These are phyloP conservation scores for Tangara arthus DNA, from an alignment of 2,797 vertebrate genomes.

Conservation along the genomic window DNA sequence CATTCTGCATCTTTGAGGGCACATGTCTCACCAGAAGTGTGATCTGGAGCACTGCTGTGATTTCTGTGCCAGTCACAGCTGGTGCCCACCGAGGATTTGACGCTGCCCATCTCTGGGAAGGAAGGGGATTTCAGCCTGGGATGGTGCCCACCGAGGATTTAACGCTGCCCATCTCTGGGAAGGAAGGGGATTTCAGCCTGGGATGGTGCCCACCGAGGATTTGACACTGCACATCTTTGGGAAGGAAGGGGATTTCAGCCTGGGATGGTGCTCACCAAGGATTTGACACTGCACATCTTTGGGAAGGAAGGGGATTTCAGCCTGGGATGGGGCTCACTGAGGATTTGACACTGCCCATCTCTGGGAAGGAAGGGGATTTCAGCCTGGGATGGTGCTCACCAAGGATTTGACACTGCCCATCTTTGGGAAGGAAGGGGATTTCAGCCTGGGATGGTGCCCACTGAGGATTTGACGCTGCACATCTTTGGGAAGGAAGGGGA, in stretches of 20 bases:
- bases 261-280: no score
- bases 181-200: no score
- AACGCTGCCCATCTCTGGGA: no score
- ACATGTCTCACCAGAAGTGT: not conserved
- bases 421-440: no score
- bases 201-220: accelerated
- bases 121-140: accelerated
- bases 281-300: no score
- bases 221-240: not conserved
- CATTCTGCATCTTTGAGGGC: not conserved
- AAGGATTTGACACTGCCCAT: no score
- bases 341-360: not conserved
- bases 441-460: not conserved
- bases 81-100: not conserved
- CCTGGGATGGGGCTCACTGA: no score
- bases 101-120: not conserved
- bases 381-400: accelerated
- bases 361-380: not conserved
- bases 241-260: not conserved
- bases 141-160: no score
- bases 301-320: no score
- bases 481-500: not conserved
- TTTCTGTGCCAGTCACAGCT: not conserved
- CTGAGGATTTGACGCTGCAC: accelerated
- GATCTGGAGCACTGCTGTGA: not conserved